Base-by-base conservation (phyloP, 2,888 invertebrate species). In the Chalcis sispes region DNA sequence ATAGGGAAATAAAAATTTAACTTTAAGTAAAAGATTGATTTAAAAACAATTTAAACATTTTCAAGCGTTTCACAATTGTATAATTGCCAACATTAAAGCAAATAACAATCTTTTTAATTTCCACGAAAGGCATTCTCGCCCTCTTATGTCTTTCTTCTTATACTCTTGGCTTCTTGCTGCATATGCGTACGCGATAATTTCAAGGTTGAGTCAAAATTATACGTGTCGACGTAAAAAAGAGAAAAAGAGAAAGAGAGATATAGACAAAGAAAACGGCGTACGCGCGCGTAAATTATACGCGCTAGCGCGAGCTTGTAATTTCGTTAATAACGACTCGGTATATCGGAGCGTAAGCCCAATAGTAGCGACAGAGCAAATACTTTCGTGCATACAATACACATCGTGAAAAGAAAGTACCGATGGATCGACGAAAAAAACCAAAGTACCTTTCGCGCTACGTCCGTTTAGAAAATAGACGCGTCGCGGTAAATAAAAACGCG, bases 31-130 rank as follows among this genome's bases (percentile, higher is more conserved):
- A n/a, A n/a, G n/a, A 71, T 54, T 46, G 52, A 72, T 72, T 64
- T n/a, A 25, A 29, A 29, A 56, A 54, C n/a, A 8, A 48, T 62
- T 65, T 58, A 65, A 58, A n/a, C n/a, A n/a, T 72, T 72, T 58
- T 13, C 8, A 25, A 58, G 15, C 50, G 20, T 72, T 72, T 59
- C 52, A 52, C 32, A 54, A 56, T 36, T 58, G 10, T 5, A 72
- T 80, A 79, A 75, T 64, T 59, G 29, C 58, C 32, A 42, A 23
- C 73, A 59, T 70, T 75, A 65, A 69, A 64, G 2, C 18, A 46
- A 75, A 66, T 72, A 76, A 76, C 65, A 72, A 76, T 72, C 62
- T 48, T 65, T 67, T 76, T 72, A 72, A 76, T 76, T 76, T 72
- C 66, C 61, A 4, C 71, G 71, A 75, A n/a, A 75, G 50, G 29